Conservation (phyloP, 2,797 vertebrate genomes). For the Schizothorax lantsangensis region DNA sequence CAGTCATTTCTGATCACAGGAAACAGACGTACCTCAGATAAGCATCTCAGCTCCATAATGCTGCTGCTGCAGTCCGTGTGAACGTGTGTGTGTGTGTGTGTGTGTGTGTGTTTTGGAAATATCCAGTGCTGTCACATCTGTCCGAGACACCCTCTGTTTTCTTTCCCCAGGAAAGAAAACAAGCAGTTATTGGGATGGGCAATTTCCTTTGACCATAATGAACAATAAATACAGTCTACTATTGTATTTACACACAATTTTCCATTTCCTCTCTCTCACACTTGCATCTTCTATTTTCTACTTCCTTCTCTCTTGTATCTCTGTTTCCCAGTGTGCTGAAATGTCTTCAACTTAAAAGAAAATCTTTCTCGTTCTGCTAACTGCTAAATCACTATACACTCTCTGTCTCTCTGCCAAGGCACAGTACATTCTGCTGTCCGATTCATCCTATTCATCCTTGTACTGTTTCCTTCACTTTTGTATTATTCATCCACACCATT, state of each 20-base stretch:
- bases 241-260: slow-evolving; percentile 32
- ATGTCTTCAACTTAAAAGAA: slow-evolving; percentile 59
- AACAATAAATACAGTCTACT: slow-evolving; percentile 54
- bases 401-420: background rate
- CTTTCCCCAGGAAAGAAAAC: slow-evolving; percentile 47
- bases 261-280: slow-evolving; percentile 34
- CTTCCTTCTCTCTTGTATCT: background rate
- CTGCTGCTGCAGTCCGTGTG: slow-evolving; percentile 19
- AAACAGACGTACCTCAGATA: slow-evolving; percentile 60
- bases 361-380: slow-evolving; percentile 44
- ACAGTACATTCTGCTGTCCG: background rate
- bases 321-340: slow-evolving; percentile 1
- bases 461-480: background rate
- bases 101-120: slow-evolving; percentile 59
- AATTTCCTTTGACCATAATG: slow-evolving; percentile 50
- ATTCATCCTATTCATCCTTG: background rate
- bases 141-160: background rate
- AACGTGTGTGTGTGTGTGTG: slow-evolving; percentile 49
- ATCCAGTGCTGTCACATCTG: slow-evolving; percentile 43
- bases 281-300: background rate
- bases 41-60: slow-evolving; percentile 47
- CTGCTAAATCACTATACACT: background rate
- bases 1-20: slow-evolving; percentile 54
- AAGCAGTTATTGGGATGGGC: slow-evolving; percentile 40
- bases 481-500: slow-evolving; percentile 21